Percentiles rank a stretch among this genome's conserved stretches.
phyloP scores from a whole-genome alignment of 1,140 invertebrate species.

The Araneus ventricosus region DNA sequence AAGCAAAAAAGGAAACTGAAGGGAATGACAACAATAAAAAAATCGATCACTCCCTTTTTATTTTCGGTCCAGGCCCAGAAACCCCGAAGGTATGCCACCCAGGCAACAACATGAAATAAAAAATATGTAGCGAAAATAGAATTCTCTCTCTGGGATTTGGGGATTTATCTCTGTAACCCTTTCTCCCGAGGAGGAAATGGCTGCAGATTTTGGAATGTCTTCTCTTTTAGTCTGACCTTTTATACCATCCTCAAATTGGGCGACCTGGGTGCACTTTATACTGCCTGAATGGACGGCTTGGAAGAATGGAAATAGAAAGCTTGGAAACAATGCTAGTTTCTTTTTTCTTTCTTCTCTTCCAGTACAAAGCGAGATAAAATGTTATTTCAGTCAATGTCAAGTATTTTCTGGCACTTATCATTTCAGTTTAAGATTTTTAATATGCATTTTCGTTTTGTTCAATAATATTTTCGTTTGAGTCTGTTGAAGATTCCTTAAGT shows the following conservation, averaged over 20 bases:
- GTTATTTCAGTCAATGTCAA: no score
- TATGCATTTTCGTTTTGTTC: no score
- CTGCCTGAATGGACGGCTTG: no score
- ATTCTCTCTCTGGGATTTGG: not conserved
- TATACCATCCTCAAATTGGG: not conserved
- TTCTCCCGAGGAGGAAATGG: not conserved
- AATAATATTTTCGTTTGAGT: no score
- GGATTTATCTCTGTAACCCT: not conserved
- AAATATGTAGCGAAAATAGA: not conserved
- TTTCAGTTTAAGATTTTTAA: no score
- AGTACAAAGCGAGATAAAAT: no score
- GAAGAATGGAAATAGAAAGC: no score
- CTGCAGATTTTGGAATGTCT: not conserved
- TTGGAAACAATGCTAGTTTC: no score
- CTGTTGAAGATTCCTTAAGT: no score
- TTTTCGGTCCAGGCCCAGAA: not conserved
- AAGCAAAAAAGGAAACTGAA: not conserved
- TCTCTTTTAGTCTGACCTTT: not conserved
- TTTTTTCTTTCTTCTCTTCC: no score
- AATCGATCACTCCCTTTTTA: not conserved
- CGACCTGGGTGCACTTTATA: no score
- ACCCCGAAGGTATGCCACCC: not conserved
- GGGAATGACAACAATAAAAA: not conserved
- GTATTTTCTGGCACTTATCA: no score
- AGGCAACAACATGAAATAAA: not conserved